A percentile compares a stretch with the other conserved stretches of the same genome.
These are phyloP conservation scores for Tuta absoluta DNA, from an alignment of 2,888 invertebrate genomes.

Conservation along the genomic window DNA sequence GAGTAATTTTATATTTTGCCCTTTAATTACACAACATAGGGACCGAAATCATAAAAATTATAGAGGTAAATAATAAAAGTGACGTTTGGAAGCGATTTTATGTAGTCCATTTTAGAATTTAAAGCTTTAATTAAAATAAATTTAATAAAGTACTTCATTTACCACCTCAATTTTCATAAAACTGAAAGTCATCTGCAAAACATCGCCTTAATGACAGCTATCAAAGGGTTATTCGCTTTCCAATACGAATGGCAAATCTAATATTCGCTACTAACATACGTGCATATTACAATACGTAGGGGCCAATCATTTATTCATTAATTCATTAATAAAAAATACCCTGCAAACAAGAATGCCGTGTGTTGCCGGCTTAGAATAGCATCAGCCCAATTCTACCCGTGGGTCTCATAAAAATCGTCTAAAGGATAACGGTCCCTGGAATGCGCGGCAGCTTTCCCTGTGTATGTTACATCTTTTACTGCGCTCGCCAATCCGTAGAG, in stretches of 20 bases:
- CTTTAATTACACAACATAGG: neutral
- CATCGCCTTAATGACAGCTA: neutral
- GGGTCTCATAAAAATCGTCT: too few relatives aligned
- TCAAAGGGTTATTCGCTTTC: neutral
- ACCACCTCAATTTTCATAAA: conserved; percentile 12
- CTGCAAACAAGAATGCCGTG: too few relatives aligned
- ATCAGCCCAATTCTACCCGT: too few relatives aligned
- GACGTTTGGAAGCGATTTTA: neutral
- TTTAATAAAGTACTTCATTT: neutral
- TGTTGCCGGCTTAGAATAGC: too few relatives aligned
- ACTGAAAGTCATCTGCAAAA: neutral
- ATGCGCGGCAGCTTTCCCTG: too few relatives aligned
- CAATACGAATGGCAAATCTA: neutral
- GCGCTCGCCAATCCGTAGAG: too few relatives aligned
- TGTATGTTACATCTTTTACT: too few relatives aligned
- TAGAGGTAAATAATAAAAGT: neutral
- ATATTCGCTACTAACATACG: too few relatives aligned
- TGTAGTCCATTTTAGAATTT: neutral
- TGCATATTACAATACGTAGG: too few relatives aligned
- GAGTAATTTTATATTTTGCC: neutral
- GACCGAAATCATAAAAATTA: neutral
- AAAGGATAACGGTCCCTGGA: too few relatives aligned
- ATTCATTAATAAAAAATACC: too few relatives aligned
- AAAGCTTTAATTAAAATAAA: neutral
- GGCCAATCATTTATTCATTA: too few relatives aligned